phyloP scores from a whole-genome alignment of 2,888 invertebrate genomes.

The Protophormia terraenovae region DNA sequence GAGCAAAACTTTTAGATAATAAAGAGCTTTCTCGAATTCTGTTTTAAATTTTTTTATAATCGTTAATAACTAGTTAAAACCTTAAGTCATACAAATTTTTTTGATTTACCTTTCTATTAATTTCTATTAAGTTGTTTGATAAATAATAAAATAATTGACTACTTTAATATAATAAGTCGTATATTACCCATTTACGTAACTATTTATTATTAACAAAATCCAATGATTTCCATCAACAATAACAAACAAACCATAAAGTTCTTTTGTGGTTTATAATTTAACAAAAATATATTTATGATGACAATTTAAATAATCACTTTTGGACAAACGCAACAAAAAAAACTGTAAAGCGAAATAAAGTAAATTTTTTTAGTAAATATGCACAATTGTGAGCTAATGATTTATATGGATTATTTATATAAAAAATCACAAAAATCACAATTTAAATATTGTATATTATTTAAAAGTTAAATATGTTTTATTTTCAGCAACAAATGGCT shows the following conservation, averaged over 20 bases:
- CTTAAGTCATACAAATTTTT: too few relatives aligned
- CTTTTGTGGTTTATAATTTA: slow-evolving; percentile 17
- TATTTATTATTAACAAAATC: not conserved
- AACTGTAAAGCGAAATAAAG: not conserved
- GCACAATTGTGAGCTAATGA: not conserved
- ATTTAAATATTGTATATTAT: not conserved
- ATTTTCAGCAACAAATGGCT: too few relatives aligned
- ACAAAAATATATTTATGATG: slow-evolving; percentile 10
- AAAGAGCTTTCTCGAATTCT: too few relatives aligned
- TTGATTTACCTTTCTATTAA: too few relatives aligned
- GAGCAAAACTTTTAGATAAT: too few relatives aligned
- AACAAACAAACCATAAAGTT: not conserved
- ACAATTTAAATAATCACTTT: slow-evolving; percentile 42
- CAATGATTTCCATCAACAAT: slow-evolving; percentile 3
- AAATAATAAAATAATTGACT: too few relatives aligned
- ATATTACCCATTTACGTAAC: too few relatives aligned
- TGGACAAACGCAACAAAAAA: not conserved
- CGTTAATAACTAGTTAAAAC: too few relatives aligned
- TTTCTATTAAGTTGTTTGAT: too few relatives aligned
- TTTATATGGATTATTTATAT: not conserved
- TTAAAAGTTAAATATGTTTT: not conserved
- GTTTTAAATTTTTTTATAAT: too few relatives aligned
- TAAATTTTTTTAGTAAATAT: not conserved
- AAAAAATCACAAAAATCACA: not conserved
- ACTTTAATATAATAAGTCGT: too few relatives aligned